Evolutionary conservation across 2,113 vertebrate genomes (phyloP), one percentile per base, ranked within the genome.

Genomic region (Alectura lathami): DNA sequence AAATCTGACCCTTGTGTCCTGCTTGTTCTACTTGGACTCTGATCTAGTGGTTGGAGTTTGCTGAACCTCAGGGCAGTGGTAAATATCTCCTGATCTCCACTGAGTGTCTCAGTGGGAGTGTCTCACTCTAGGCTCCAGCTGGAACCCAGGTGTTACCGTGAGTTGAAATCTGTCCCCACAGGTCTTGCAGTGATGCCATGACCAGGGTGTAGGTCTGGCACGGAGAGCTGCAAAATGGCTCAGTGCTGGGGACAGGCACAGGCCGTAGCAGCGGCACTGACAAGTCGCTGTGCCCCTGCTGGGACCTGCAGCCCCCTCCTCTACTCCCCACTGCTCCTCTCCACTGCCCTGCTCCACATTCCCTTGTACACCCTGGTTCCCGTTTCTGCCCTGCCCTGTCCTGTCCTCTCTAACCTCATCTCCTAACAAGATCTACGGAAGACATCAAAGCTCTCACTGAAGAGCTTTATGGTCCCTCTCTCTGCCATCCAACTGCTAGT

Each of bases 141-240:
- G 64, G 24, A 50, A 56, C 45, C n/a, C 50, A 90, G 45, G 21
- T 2, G 0, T 30, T 18, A 24, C 27, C 24, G 32, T 18, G 48
- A 66, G 1, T 27, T 8, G 34, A 34, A 47, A 16, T 72, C 17
- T n/a, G 51, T 51, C 26, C 4, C 7, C 8, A 5, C 0, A 3
- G 60, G 40, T 81, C 17, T 6, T 54, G 53, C 47, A 89, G 68
- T 30, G 21, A 27, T 76, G 53, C 9, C 42, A 11, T 24, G 20
- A 1, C 12, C 1, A 0, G 29, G 20, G 22, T 17, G 0, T 2
- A n/a, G 12, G 24, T 43, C 34, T 66, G 66, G 54, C 17, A 0
- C 8, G 57, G 36, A 38, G 12, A 34, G 13, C 3, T 57, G 51
- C 23, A 20, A 17, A 0, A 3, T 22, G 3, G 26, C 17, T 42